These are phyloP conservation scores for Pangasius sanitwongsei DNA, from an alignment of 2,797 vertebrate genomes.

Conservation along the genomic window DNA sequence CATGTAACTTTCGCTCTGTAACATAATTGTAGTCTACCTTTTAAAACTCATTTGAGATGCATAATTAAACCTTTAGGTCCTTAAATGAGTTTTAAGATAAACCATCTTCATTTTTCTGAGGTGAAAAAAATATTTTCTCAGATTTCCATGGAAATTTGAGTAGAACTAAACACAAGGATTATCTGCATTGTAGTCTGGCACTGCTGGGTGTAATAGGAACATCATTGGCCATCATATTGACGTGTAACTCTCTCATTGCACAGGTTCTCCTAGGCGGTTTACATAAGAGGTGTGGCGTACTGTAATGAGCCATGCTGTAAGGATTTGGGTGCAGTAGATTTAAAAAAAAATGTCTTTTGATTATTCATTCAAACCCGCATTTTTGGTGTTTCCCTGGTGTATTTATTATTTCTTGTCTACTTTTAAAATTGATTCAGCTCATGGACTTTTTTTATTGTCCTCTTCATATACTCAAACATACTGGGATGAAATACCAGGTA, in stretches of 20 bases:
- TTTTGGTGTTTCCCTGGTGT: not conserved
- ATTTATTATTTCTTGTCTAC: not conserved
- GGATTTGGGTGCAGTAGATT: not conserved
- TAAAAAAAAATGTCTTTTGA: not conserved
- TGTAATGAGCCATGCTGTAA: not conserved
- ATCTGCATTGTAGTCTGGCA: not conserved
- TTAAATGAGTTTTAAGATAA: not conserved
- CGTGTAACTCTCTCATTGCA: conserved; percentile 4
- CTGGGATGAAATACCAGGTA: not conserved
- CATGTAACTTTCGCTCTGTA: not conserved
- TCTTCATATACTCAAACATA: not conserved
- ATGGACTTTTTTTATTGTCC: not conserved
- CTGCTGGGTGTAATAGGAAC: not conserved
- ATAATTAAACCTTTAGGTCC: not conserved
- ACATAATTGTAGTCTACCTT: not conserved
- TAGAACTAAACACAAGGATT: not conserved
- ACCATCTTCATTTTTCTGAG: not conserved
- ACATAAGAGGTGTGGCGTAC: conserved; percentile 31
- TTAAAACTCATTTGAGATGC: not conserved
- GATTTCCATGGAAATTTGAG: too few relatives aligned
- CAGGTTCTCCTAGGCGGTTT: not conserved
- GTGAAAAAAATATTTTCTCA: not conserved
- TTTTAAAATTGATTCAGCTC: not conserved
- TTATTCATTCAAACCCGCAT: not conserved
- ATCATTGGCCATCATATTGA: not conserved